Conservation (phyloP, 2,113 vertebrate species). For the Helogale parvula region DNA sequence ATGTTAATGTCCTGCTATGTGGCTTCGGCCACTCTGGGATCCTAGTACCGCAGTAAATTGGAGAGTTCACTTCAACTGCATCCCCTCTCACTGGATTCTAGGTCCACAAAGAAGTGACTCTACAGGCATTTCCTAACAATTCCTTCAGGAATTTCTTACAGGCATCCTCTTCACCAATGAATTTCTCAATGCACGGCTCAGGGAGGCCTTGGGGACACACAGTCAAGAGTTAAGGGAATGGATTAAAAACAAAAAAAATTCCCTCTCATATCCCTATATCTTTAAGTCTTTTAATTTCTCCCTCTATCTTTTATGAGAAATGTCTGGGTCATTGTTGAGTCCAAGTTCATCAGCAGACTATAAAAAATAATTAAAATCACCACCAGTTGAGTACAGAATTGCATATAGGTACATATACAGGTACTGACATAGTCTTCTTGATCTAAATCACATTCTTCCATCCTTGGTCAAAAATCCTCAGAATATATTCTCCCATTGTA, state of each 20-base stretch:
- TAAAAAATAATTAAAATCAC: neutral
- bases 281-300: neutral
- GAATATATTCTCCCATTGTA: neutral
- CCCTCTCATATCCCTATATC: neutral
- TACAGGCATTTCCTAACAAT: neutral
- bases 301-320: neutral
- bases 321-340: neutral
- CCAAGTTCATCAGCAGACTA: neutral
- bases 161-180: neutral
- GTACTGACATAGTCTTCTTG: neutral
- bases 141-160: neutral
- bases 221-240: neutral
- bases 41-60: neutral
- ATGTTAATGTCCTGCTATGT: neutral
- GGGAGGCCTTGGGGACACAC: neutral
- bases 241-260: neutral
- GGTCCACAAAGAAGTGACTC: neutral
- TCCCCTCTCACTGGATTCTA: neutral
- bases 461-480: neutral
- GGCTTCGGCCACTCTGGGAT: neutral
- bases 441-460: neutral
- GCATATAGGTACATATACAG: neutral
- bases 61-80: neutral
- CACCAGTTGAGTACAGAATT: neutral
- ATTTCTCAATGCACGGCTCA: neutral